phyloP scores from a whole-genome alignment of 2,113 vertebrate species.

The Ploceus nigricollis region DNA sequence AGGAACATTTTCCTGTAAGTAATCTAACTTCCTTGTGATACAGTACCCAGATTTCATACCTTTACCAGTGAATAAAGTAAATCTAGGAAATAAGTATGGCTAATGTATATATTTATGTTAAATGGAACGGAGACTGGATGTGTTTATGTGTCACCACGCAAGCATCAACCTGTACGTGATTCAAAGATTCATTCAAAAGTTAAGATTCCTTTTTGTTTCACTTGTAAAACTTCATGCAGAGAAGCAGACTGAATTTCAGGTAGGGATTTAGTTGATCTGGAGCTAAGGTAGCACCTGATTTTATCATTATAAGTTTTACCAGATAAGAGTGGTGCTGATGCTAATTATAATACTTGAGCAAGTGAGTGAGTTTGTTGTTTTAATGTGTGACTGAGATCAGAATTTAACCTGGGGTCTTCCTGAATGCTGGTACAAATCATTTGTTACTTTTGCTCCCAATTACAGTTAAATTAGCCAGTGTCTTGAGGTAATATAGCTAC shows the following conservation, averaged over 20 bases:
- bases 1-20: not conserved
- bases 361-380: not conserved
- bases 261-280: not conserved
- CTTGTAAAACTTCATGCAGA: not conserved
- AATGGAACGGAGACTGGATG: constrained; percentile 15
- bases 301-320: not conserved
- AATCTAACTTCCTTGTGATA: constrained; percentile 7
- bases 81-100: not conserved
- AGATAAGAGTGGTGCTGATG: not conserved
- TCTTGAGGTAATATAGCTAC: not conserved
- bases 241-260: not conserved
- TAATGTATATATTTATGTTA: not conserved
- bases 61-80: not conserved
- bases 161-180: not conserved
- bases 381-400: not conserved
- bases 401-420: constrained; percentile 23
- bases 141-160: not conserved
- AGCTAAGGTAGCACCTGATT: constrained; percentile 24
- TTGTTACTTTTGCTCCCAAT: constrained; percentile 57
- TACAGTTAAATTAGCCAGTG: constrained; percentile 18
- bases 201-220: not conserved
- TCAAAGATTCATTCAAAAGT: not conserved
- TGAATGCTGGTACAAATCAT: not conserved
- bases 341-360: not conserved
- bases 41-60: not conserved